These are phyloP conservation scores for Gallinago undulata DNA, from an alignment of 2,113 vertebrate species.

Conservation along the genomic window DNA sequence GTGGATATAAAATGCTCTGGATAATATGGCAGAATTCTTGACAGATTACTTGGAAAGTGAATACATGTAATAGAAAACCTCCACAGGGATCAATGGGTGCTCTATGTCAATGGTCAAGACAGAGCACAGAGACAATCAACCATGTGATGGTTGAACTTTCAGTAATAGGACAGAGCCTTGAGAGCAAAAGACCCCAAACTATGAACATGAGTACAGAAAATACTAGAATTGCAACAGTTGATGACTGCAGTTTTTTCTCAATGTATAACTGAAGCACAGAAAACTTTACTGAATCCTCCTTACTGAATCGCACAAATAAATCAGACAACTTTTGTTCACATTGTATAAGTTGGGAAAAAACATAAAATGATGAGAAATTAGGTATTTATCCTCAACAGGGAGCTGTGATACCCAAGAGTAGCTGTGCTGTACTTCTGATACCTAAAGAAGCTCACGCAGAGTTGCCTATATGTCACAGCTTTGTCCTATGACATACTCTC, in stretches of 20 bases:
- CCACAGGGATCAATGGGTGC: background rate
- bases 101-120: background rate
- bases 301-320: background rate
- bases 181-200: background rate
- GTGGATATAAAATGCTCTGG: background rate
- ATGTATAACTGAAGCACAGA: background rate
- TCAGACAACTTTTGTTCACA: fast-evolving
- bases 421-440: background rate
- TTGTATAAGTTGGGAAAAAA: background rate
- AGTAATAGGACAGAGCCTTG: fast-evolving
- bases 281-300: background rate
- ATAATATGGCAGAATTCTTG: background rate
- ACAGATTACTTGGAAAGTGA: background rate
- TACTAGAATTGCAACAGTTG: background rate
- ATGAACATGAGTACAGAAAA: fast-evolving
- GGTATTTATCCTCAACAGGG: background rate
- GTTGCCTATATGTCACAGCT: background rate
- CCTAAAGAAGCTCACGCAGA: background rate
- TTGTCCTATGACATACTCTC: background rate
- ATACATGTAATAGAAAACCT: background rate
- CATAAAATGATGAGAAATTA: background rate
- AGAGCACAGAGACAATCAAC: background rate
- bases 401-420: background rate
- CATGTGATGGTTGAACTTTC: background rate
- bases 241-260: background rate